Percentiles rank a stretch among this genome's conserved stretches.
These are phyloP conservation scores for Apamea epomidion DNA, from an alignment of 2,888 invertebrate species.

Conservation along the genomic window DNA sequence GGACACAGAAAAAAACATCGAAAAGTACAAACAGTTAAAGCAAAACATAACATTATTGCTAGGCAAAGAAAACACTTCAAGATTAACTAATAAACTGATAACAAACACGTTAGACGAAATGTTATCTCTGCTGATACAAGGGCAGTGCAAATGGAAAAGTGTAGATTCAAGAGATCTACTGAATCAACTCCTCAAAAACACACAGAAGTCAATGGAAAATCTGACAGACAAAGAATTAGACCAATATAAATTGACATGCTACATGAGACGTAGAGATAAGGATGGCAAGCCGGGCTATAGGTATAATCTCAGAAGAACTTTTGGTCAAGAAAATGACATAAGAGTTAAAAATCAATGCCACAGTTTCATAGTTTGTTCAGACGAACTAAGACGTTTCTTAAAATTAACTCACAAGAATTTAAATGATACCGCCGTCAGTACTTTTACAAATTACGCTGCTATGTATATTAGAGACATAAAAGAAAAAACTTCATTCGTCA, in stretches of 20 bases:
- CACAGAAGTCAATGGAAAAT: slow-evolving; percentile 25
- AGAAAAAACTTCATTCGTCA: slow-evolving; percentile 67
- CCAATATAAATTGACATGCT: slow-evolving; percentile 17
- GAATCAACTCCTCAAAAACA: slow-evolving; percentile 23
- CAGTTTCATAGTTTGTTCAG: slow-evolving; percentile 76
- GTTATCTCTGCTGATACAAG: slow-evolving; percentile 73
- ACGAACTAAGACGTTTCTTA: slow-evolving; percentile 76
- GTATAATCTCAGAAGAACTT: background rate
- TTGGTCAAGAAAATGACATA: slow-evolving; percentile 3
- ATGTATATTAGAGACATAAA: slow-evolving; percentile 80
- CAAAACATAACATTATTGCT: slow-evolving; percentile 73
- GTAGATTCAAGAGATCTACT: slow-evolving; percentile 15
- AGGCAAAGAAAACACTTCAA: slow-evolving; percentile 73
- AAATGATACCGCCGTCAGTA: slow-evolving; percentile 76
- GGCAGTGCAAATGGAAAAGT: slow-evolving; percentile 73
- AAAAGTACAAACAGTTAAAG: slow-evolving; percentile 76
- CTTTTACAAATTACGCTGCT: slow-evolving; percentile 77
- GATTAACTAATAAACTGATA: slow-evolving; percentile 73
- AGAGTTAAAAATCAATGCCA: slow-evolving; percentile 64
- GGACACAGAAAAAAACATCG: slow-evolving; percentile 61
- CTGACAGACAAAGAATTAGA: slow-evolving; percentile 53
- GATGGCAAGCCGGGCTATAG: background rate
- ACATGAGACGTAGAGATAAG: slow-evolving; percentile 7
- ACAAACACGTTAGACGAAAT: slow-evolving; percentile 77
- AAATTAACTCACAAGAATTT: slow-evolving; percentile 72